These are phyloP conservation scores for Leucoma salicis DNA, from an alignment of 2,888 invertebrate species.

Conservation along the genomic window DNA sequence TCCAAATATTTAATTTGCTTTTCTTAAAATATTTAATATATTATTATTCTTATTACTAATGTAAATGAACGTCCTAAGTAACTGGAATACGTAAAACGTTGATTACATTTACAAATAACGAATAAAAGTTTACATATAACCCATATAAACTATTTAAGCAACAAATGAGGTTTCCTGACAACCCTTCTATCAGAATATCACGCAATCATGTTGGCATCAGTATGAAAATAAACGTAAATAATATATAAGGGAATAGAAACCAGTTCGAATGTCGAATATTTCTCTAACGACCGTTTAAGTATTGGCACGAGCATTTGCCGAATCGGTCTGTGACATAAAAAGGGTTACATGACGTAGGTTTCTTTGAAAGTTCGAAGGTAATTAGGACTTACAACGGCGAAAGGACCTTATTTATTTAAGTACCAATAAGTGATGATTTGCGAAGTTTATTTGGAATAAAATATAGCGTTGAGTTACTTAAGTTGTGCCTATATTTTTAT, in stretches of 20 bases:
- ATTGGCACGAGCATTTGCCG: slow-evolving; percentile 14
- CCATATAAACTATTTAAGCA: no score
- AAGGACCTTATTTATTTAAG: neutral
- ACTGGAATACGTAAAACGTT: no score
- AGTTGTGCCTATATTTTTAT: no score
- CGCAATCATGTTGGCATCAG: neutral
- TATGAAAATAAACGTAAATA: slow-evolving; percentile 2
- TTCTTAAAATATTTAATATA: no score
- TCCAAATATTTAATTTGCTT: no score
- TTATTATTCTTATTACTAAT: no score
- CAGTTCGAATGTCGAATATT: slow-evolving; percentile 10
- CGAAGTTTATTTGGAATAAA: neutral
- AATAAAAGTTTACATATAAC: no score
- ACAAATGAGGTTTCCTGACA: neutral
- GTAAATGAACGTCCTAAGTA: no score
- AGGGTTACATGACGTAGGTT: slow-evolving; percentile 28
- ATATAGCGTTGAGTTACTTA: no score
- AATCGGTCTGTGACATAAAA: slow-evolving; percentile 24
- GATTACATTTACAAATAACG: no score
- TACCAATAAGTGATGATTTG: neutral
- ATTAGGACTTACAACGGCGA: slow-evolving; percentile 13
- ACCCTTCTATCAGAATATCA: neutral
- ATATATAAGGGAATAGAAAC: neutral
- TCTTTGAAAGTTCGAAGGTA: slow-evolving; percentile 11
- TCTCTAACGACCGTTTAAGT: slow-evolving; percentile 17